Evolutionary conservation across 2,113 vertebrate genomes (phyloP).

Genomic region (Climacteris rufus): DNA sequence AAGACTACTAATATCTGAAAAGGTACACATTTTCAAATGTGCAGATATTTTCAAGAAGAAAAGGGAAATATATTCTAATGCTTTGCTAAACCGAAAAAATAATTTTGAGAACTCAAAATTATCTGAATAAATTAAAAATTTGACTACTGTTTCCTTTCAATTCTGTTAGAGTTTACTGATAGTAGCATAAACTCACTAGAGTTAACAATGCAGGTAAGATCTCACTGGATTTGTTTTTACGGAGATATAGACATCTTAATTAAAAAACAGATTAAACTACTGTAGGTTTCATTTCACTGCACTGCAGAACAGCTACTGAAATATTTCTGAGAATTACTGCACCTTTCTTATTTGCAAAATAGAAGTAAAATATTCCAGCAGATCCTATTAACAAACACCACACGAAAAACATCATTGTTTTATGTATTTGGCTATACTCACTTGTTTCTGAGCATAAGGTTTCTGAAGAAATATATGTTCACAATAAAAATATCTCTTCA

Average conservation of each 20-base stretch:
- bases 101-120: not conserved
- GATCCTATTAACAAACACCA: not conserved
- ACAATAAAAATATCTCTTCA: not conserved
- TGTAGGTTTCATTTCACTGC: not conserved
- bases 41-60: not conserved
- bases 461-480: not conserved
- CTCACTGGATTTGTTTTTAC: not conserved
- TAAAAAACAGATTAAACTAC: not conserved
- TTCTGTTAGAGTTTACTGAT: not conserved
- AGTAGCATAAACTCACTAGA: not conserved
- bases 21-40: not conserved
- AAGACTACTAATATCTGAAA: not conserved
- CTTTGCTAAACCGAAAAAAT: not conserved
- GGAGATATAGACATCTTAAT: not conserved
- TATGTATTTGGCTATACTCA: not conserved
- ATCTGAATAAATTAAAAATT: not conserved
- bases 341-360: not conserved
- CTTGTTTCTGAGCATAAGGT: not conserved
- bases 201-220: not conserved
- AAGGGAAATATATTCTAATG: not conserved
- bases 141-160: not conserved
- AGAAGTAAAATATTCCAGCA: not conserved
- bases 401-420: not conserved
- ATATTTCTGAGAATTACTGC: not conserved
- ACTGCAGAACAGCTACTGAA: not conserved